Evolutionary conservation across 1,140 invertebrate species (phyloP).

Genomic region (Caenorhabditis latens): DNA sequence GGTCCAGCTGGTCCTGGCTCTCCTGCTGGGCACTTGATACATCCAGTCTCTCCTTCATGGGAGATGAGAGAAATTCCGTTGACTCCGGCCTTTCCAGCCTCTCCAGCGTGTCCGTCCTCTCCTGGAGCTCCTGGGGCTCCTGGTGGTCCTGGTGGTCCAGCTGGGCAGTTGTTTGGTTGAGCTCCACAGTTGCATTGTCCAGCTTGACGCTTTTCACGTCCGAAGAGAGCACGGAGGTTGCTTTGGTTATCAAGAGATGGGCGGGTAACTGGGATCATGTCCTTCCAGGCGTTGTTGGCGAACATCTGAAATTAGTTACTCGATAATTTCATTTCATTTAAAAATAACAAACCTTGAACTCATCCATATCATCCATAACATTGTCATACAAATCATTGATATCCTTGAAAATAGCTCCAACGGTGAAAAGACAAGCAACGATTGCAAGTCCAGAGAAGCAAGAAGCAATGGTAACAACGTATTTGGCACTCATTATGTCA

Average conservation of each 20-base stretch:
- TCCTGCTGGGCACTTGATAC: conserved; percentile 38
- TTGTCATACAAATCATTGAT: conserved; percentile 68
- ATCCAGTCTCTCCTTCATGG: conserved; percentile 32
- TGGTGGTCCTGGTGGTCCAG: conserved; percentile 61
- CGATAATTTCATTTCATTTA: neutral
- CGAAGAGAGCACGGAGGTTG: conserved; percentile 57
- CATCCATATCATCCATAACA: conserved; percentile 67
- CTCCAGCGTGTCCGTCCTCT: conserved; percentile 44
- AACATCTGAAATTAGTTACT: conserved; percentile 42
- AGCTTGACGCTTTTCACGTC: conserved; percentile 52
- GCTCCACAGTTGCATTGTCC: conserved; percentile 61
- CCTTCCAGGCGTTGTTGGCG: conserved; percentile 64
- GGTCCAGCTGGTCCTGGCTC: conserved; percentile 51
- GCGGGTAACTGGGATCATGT: conserved; percentile 58
- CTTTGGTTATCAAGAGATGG: conserved; percentile 43
- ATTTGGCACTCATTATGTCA: conserved; percentile 61
- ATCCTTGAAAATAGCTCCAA: conserved; percentile 64
- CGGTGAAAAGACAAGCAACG: conserved; percentile 63
- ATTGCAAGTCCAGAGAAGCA: conserved; percentile 61
- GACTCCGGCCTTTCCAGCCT: conserved; percentile 50
- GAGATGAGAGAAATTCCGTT: conserved; percentile 24
- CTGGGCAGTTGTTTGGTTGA: conserved; percentile 62
- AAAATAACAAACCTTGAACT: conserved; percentile 60
- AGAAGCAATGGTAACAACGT: conserved; percentile 61
- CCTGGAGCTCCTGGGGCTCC: conserved; percentile 53